phyloP scores from a whole-genome alignment of 2,113 vertebrate species.

The Pterocles gutturalis region DNA sequence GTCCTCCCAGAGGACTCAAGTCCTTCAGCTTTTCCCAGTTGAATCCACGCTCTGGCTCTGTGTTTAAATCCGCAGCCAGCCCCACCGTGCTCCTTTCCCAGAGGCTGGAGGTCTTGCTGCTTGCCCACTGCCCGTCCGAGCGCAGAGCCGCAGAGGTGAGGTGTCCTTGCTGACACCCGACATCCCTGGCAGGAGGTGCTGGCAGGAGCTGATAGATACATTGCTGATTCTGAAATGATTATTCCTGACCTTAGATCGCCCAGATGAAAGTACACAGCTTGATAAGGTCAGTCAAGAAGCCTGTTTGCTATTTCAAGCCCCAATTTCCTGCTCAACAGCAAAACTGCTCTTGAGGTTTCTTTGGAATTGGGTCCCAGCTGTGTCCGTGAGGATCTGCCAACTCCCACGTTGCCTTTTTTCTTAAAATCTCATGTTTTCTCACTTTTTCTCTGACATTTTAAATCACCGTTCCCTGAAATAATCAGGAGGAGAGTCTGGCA shows the following conservation, averaged over 20 bases:
- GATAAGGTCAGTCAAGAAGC: not conserved
- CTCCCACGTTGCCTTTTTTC: not conserved
- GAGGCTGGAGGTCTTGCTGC: not conserved
- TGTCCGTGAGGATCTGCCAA: not conserved
- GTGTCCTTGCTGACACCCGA: not conserved
- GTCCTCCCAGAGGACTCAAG: not conserved
- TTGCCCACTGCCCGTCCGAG: accelerated
- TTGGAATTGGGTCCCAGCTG: not conserved
- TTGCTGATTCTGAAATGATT: not conserved
- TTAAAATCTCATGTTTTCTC: not conserved
- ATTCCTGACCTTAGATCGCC: accelerated
- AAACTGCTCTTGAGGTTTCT: not conserved
- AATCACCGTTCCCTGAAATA: not conserved
- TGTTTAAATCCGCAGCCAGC: not conserved
- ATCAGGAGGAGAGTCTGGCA: not conserved
- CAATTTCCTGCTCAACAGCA: not conserved
- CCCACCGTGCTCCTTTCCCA: not conserved
- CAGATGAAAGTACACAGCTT: not conserved
- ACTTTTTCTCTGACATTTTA: not conserved
- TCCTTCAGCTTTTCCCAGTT: not conserved
- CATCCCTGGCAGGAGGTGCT: not conserved
- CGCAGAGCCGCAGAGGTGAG: not conserved
- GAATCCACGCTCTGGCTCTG: not conserved
- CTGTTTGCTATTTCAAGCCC: not conserved
- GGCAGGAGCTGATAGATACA: not conserved